Percentiles rank a stretch among this genome's conserved stretches.
phyloP scores from a whole-genome alignment of 2,888 invertebrate species.

The Neuroscelio doddi region DNA sequence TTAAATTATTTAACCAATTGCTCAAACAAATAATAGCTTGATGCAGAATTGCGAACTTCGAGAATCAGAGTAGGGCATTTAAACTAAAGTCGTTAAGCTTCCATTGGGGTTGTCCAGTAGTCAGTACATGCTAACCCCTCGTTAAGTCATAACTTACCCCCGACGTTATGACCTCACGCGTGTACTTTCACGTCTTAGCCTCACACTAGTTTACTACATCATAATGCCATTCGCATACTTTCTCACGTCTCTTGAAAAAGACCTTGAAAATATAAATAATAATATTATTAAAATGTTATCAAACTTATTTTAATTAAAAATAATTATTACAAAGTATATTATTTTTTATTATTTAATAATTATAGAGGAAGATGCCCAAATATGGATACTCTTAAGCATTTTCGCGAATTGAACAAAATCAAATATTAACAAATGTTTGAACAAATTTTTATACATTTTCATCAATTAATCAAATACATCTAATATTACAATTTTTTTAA shows the following conservation, averaged over 20 bases:
- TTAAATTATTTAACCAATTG: constrained; percentile 6
- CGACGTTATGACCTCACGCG: constrained; percentile 47
- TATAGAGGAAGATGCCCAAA: too few relatives aligned
- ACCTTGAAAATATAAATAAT: neutral
- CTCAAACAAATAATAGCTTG: constrained; percentile 48
- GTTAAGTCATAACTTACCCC: constrained; percentile 72
- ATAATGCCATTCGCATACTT: neutral
- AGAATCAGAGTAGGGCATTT: constrained; percentile 64
- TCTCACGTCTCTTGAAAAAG: constrained; percentile 4
- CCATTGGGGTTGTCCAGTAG: constrained; percentile 59
- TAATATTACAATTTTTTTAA: too few relatives aligned
- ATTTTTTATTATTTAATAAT: too few relatives aligned
- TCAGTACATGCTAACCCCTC: constrained; percentile 69
- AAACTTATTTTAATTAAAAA: too few relatives aligned
- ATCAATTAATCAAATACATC: too few relatives aligned
- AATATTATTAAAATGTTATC: neutral
- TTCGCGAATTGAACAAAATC: too few relatives aligned
- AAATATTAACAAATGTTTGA: too few relatives aligned
- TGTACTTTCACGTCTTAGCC: constrained; percentile 35
- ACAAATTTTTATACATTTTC: too few relatives aligned
- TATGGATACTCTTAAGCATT: too few relatives aligned
- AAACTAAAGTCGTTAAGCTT: constrained; percentile 66
- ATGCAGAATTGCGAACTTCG: constrained; percentile 58
- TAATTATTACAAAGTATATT: too few relatives aligned
- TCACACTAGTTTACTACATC: constrained; percentile 7